Percentiles rank a stretch among this genome's conserved stretches.
Evolutionary conservation across 2,797 vertebrate species (phyloP).

Genomic region (Phoeniculus purpureus): DNA sequence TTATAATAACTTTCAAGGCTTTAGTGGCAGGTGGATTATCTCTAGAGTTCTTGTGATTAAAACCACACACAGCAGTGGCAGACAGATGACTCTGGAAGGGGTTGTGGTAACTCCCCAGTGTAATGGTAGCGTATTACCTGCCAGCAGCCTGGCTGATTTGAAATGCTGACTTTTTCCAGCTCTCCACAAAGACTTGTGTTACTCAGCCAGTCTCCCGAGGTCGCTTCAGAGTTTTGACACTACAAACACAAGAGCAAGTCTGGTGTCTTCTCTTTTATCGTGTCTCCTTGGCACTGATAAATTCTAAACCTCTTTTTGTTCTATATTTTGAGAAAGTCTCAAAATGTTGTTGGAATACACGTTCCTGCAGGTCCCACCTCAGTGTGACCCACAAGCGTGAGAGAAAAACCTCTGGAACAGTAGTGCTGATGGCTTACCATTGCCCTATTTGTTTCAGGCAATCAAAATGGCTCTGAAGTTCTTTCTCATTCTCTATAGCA

Average conservation of each 20-base stretch:
- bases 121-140: not conserved
- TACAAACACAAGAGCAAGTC: not conserved
- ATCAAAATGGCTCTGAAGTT: not conserved
- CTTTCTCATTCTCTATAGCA: not conserved
- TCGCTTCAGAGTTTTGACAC: not conserved
- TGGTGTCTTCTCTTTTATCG: not conserved
- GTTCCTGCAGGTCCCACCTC: not conserved
- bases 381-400: not conserved
- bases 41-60: not conserved
- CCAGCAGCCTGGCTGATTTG: not conserved
- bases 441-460: not conserved
- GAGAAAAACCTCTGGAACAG: not conserved
- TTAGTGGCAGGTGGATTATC: not conserved
- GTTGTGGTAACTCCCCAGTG: not conserved
- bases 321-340: not conserved
- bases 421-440: not conserved
- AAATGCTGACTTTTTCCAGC: slow-evolving; percentile 1
- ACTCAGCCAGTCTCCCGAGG: not conserved
- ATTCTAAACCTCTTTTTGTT: not conserved
- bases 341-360: not conserved
- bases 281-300: not conserved
- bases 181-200: not conserved
- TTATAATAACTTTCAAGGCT: not conserved
- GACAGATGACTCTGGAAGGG: not conserved
- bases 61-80: slow-evolving; percentile 3